phyloP scores from a whole-genome alignment of 2,113 vertebrate species.

The Rhea americana region DNA sequence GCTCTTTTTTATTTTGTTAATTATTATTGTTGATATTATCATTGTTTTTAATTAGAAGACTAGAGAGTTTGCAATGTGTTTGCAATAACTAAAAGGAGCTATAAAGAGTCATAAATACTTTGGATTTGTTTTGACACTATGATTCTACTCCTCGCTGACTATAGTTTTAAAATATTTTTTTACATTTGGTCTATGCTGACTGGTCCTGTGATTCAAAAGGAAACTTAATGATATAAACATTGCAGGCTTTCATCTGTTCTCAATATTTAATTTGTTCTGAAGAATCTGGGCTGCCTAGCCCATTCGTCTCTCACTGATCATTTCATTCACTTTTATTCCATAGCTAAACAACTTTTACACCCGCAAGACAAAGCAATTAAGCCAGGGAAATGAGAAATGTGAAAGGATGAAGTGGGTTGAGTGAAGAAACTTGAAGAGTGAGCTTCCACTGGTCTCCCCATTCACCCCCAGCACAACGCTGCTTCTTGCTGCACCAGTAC shows the following conservation, averaged over 20 bases:
- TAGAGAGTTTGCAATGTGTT: background rate
- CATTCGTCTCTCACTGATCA: background rate
- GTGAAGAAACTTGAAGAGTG: background rate
- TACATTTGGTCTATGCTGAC: background rate
- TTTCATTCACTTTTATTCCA: background rate
- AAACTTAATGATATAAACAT: background rate
- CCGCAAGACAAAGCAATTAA: background rate
- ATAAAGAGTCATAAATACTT: background rate
- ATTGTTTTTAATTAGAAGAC: background rate
- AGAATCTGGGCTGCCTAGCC: background rate
- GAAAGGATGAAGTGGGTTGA: background rate
- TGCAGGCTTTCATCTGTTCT: background rate
- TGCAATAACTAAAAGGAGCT: background rate
- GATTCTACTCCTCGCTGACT: background rate
- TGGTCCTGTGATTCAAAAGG: background rate
- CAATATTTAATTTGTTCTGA: background rate
- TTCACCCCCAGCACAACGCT: background rate
- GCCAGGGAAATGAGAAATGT: background rate
- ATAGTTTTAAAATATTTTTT: background rate
- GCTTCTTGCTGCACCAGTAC: background rate
- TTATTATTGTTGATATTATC: background rate
- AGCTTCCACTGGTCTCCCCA: accelerated
- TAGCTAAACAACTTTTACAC: background rate
- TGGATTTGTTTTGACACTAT: background rate
- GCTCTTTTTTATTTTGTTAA: background rate